Conservation (phyloP, 2,113 vertebrate species). For the Grallaria varia region DNA sequence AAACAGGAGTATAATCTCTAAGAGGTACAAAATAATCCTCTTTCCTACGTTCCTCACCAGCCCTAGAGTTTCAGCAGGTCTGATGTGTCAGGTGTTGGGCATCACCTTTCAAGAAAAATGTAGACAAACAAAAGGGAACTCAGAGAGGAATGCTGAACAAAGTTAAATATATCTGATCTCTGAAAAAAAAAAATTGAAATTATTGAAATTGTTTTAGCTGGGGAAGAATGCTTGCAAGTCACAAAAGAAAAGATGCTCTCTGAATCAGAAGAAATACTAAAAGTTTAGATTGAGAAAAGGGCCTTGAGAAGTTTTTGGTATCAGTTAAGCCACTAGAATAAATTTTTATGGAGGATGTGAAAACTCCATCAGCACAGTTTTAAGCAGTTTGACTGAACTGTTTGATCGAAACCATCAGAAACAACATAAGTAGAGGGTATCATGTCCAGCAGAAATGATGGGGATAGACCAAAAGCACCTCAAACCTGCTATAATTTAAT, state of each 20-base stretch:
- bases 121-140: neutral
- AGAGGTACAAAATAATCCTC: neutral
- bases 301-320: neutral
- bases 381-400: neutral
- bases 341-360: neutral
- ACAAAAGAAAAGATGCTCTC: neutral
- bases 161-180: neutral
- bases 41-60: neutral
- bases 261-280: neutral
- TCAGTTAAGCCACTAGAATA: neutral
- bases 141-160: neutral
- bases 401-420: neutral
- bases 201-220: neutral
- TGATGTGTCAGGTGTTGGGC: neutral
- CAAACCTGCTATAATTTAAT: neutral
- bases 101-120: neutral
- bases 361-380: neutral
- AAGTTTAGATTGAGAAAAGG: neutral
- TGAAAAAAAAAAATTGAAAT: neutral
- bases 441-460: neutral
- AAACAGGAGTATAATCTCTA: neutral
- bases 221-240: neutral
- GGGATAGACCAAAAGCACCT: neutral
- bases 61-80: neutral
- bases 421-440: neutral